Base-by-base conservation (phyloP, 2,113 vertebrate genomes). In the Cyphomyrus plagiostoma region DNA sequence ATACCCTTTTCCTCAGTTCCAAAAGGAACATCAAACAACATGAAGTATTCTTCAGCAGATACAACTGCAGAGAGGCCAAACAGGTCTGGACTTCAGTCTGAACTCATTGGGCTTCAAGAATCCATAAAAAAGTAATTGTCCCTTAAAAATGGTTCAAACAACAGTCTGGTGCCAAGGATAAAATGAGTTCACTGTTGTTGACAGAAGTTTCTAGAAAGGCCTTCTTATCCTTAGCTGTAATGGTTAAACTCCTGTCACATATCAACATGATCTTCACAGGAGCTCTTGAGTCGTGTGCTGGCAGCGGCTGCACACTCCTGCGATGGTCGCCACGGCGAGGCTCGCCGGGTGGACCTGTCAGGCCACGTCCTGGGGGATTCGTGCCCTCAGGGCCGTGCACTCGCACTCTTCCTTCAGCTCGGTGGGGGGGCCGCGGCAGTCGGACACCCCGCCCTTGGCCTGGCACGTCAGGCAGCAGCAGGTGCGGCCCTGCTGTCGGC, bases 381-480 rank as follows among this genome's bases (percentile, higher is more conserved):
- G 96, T 56, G 94, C 96, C 74, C 98, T 94, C 15, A 91, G 94
- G 9, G 94, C 93, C 0, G 98, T 99, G 91, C 98, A 99, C 85
- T 98, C 97, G 62, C 98, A 99, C 91, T 98, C 97, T 91, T 99
- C 98, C 92, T 95, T 98, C 83, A 94, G 94, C 10, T 53, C 90
- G 87, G 4, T 91, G 11, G 15, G 87, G 77, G 49, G 90, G 46
- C 0, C 48, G n/a, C 30, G 56, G 45, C 39, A 74, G 30, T 0
- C 62, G 48, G 91, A 88, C 21, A 88, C 89, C 35, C 66, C 87
- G 52, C 92, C 97, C 92, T 99, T 99, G 92, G 94, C 93, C 91
- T 97, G 97, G 92, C 98, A 99, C 17, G 92, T 91, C 85, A 94
- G 92, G 94, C 98, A 99, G 92, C 98, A 99, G 89, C 98, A 97